Evolutionary conservation across 2,113 vertebrate genomes (phyloP).

Genomic region (Triplophysa dalaica): DNA sequence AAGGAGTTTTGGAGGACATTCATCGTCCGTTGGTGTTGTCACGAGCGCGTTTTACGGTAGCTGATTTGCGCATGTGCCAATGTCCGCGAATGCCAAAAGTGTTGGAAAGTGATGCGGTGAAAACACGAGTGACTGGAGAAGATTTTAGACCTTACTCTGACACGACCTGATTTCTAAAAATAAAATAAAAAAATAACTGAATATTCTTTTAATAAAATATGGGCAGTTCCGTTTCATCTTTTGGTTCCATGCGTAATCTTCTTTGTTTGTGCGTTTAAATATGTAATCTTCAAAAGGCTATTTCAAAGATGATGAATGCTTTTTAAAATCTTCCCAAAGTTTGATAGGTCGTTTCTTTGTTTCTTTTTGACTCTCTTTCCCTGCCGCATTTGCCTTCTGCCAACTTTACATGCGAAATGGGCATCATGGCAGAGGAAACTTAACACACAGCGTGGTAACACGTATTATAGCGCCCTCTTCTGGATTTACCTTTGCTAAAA

Average conservation of each 20-base stretch:
- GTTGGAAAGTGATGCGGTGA: background rate
- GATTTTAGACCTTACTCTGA: background rate
- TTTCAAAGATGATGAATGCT: background rate
- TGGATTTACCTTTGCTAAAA: constrained; percentile 12
- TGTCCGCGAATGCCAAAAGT: constrained; percentile 8
- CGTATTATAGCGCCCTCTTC: constrained; percentile 49
- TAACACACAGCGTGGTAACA: constrained; percentile 5
- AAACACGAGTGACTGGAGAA: no score
- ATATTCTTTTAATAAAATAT: background rate
- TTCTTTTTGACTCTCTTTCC: background rate
- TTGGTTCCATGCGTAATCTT: no score
- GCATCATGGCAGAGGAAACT: constrained; percentile 23
- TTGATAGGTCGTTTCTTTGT: background rate
- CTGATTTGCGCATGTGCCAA: constrained; percentile 10
- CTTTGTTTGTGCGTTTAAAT: background rate
- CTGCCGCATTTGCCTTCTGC: constrained; percentile 34
- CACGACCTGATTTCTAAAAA: background rate
- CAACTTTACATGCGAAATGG: constrained; percentile 43
- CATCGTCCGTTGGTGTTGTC: constrained; percentile 34
- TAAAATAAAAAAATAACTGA: background rate
- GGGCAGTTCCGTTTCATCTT: background rate
- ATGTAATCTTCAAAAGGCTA: constrained; percentile 9
- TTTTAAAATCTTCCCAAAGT: background rate
- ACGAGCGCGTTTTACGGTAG: background rate
- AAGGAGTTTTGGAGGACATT: constrained; percentile 76